Conservation (phyloP, 1,140 invertebrate species). For the Eriosoma lanigerum region DNA sequence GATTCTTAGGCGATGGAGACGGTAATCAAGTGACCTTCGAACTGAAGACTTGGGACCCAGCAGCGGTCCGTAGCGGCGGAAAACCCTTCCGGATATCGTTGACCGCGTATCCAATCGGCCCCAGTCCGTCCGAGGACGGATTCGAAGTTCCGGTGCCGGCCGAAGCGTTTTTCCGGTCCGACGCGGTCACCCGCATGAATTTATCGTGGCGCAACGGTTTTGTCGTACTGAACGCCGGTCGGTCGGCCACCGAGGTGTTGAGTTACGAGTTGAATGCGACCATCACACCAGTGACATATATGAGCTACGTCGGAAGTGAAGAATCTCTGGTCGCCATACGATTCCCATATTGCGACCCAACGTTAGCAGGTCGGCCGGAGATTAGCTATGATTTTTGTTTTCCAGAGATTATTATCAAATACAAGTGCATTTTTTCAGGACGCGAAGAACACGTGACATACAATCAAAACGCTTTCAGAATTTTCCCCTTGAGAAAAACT, state of each 20-base stretch:
- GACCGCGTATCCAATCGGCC: not conserved
- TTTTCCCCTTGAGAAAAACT: conserved; percentile 16
- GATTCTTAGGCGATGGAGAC: not conserved
- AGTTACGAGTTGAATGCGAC: not conserved
- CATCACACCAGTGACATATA: not conserved
- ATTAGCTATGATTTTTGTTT: no score
- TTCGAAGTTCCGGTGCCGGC: not conserved
- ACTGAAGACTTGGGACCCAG: conserved; percentile 12
- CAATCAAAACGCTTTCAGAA: not conserved
- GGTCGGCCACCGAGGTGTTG: not conserved
- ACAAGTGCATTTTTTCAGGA: not conserved
- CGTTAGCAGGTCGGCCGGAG: not conserved
- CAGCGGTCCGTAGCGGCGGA: not conserved
- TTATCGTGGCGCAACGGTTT: conserved; percentile 23
- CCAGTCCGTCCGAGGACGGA: not conserved
- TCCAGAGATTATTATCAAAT: no score
- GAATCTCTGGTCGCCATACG: not conserved
- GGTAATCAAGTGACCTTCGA: not conserved
- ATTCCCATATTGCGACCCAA: not conserved
- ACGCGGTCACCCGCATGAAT: not conserved
- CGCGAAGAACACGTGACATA: conserved; percentile 35
- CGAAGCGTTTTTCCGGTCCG: not conserved
- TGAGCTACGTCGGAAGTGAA: not conserved
- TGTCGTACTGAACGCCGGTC: conserved; percentile 25
- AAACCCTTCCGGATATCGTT: not conserved